phyloP scores from a whole-genome alignment of 2,797 vertebrate species.

The Amblyopsis hoosieri region DNA sequence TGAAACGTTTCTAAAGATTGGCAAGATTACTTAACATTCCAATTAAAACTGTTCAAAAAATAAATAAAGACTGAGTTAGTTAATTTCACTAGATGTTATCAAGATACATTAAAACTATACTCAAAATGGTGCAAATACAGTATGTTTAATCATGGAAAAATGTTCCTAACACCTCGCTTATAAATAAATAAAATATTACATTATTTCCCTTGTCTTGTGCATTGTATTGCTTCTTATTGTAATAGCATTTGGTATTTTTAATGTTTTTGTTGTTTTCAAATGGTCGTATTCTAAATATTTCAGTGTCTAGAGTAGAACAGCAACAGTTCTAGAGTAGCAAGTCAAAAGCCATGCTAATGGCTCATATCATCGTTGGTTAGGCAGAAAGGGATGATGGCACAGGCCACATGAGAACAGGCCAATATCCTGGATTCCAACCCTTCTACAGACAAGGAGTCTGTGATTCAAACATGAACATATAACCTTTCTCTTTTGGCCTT shows the following conservation, averaged over 20 bases:
- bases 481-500: constrained; percentile 43
- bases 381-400: constrained; percentile 6
- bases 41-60: constrained; percentile 26
- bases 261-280: not conserved
- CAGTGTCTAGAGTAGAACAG: too few species aligned
- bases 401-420: constrained; percentile 11
- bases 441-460: constrained; percentile 8
- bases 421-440: constrained; percentile 1
- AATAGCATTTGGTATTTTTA: not conserved
- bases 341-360: not conserved
- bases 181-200: constrained; percentile 63
- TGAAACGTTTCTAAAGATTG: constrained; percentile 17
- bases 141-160: constrained; percentile 45
- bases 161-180: constrained; percentile 51
- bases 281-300: not conserved
- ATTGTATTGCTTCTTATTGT: constrained; percentile 2
- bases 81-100: constrained; percentile 18
- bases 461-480: constrained; percentile 25
- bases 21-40: constrained; percentile 52
- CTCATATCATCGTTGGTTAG: constrained; percentile 13
- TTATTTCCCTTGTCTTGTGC: constrained; percentile 18
- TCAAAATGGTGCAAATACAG: constrained; percentile 30
- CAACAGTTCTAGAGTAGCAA: constrained; percentile 1
- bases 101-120: constrained; percentile 26
- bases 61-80: constrained; percentile 12